phyloP scores from a whole-genome alignment of 2,797 vertebrate genomes.

The Rhadinocentrus ornatus region DNA sequence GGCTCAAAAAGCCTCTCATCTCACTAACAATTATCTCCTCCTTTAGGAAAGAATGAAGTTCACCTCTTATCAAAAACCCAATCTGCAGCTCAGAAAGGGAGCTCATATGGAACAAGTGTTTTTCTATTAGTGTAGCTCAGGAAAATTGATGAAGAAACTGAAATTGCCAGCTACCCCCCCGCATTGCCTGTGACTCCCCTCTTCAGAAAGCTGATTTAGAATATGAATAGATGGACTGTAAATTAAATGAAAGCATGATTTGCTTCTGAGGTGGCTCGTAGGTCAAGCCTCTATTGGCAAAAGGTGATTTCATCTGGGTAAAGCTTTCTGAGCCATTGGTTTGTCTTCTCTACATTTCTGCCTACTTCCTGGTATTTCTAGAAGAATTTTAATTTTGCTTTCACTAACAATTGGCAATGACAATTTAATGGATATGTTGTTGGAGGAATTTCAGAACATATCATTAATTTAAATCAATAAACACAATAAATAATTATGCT shows the following conservation, averaged over 20 bases:
- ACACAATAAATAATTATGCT: too few relatives aligned
- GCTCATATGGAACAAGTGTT: constrained; percentile 25
- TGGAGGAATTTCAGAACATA: background rate
- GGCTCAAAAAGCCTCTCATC: constrained; percentile 22
- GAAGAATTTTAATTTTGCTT: too few relatives aligned
- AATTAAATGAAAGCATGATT: constrained; percentile 34
- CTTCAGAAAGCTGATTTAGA: constrained; percentile 32
- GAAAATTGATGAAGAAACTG: constrained; percentile 19
- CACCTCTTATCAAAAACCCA: constrained; percentile 30
- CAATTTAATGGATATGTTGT: background rate
- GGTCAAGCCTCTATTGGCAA: background rate
- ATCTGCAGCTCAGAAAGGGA: constrained; percentile 25
- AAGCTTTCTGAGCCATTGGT: constrained; percentile 3
- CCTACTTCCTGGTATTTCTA: background rate
- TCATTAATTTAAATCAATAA: too few relatives aligned
- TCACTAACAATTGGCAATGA: too few relatives aligned
- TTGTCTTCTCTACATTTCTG: background rate
- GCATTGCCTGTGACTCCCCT: constrained; percentile 18
- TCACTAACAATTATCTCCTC: constrained; percentile 55
- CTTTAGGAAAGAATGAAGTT: constrained; percentile 31
- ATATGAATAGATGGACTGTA: constrained; percentile 6
- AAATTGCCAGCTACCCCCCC: constrained; percentile 22
- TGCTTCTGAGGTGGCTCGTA: constrained; percentile 19
- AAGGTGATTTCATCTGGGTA: constrained; percentile 33
- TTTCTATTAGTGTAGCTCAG: constrained; percentile 27